Evolutionary conservation across 2,113 vertebrate species (phyloP), one percentile per base, ranked within the genome.

Genomic region (Pachypanchax playfairii): DNA sequence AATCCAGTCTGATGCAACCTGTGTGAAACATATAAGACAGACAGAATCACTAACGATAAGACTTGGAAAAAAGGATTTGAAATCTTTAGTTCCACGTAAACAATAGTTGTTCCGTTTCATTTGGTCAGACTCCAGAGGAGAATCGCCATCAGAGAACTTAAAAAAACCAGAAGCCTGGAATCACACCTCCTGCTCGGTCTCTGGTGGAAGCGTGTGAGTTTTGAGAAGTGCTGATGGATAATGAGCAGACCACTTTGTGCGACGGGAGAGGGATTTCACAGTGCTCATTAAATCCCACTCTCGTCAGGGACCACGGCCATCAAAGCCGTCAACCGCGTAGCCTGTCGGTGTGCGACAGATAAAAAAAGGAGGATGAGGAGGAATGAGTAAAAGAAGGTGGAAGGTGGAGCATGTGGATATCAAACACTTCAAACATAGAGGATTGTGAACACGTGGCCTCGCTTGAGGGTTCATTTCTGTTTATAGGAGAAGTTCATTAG

Each of bases 261-360:
- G 63, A 79, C 58, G 70, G 52, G 57, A 65, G 64, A 65, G 65
- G 28, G 49, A 76, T 76, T 86, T 84, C 72, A 70, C 51, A 42
- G 62, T 21, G 63, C 82, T 85, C 77, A 55, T 83, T 85, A 90
- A 82, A 84, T 75, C 77, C 72, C 54, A 41, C 65, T 80, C 75
- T 79, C 29, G 51, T 69, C 68, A 12, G 64, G 42, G 73, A 77
- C 69, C 29, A 13, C 44, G 69, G 69, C 39, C 71, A 57, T 83
- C 75, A 43, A 43, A 48, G 38, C 60, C 68, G 76, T 86, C 66
- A 72, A 33, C 62, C 39, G 25, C 24, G 54, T 28, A 38, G 61
- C 67, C 71, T 46, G 46, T 49, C 29, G 56, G 69, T 50, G 48
- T 68, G 65, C 46, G 73, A 55, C n/a, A 54, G 15, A 26, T n/a